Evolutionary conservation across 2,797 vertebrate species (phyloP), one percentile per base, ranked within the genome.

Genomic region (Garrulus glandarius): DNA sequence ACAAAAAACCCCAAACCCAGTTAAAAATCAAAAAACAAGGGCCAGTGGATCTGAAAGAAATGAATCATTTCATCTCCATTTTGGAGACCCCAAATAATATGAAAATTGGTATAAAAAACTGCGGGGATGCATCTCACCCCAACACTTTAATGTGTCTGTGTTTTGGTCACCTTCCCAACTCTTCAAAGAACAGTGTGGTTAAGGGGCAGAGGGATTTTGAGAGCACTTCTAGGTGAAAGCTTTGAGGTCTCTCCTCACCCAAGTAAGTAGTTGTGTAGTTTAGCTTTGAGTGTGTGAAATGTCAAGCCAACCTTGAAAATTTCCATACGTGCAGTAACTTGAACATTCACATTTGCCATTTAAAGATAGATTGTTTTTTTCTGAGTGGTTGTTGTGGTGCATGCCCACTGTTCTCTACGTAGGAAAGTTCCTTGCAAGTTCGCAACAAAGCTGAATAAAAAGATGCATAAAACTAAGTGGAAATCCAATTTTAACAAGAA

Each of bases 61-160:
- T 17, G 0, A 52, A 26, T 21, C 3, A 26, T 6, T 82, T 81
- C 9, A 39, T 61, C 4, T 1, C 3, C 21, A 16, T 46, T 50
- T 29, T 65, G 23, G 18, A 50, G 11, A 21, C 7, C 10, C 8
- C 43, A 39, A 4, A 56, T 15, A 65, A 5, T 8, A 61, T 1
- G 1, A 5, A 11, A 83, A 56, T 14, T 67, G 18, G 2, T 23
- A 59, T 6, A 57, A 39, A 60, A 81, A 83, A 71, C 11, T 18
- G 29, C 60, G 17, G 7, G 23, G 6, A 27, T 75, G 27, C 30
- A 37, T 64, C 34, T 86, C 24, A 74, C 13, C 14, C 11, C 15
- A 26, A 2, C 18, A 43, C 10, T 41, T 61, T 21, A 43, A 19
- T 13, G 1, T 5, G 4, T 46, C 11, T 83, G 8, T 50, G 7